Evolutionary conservation across 2,888 invertebrate species (phyloP), one percentile per base, ranked within the genome.

Genomic region (Eutolmus rufibarbis): DNA sequence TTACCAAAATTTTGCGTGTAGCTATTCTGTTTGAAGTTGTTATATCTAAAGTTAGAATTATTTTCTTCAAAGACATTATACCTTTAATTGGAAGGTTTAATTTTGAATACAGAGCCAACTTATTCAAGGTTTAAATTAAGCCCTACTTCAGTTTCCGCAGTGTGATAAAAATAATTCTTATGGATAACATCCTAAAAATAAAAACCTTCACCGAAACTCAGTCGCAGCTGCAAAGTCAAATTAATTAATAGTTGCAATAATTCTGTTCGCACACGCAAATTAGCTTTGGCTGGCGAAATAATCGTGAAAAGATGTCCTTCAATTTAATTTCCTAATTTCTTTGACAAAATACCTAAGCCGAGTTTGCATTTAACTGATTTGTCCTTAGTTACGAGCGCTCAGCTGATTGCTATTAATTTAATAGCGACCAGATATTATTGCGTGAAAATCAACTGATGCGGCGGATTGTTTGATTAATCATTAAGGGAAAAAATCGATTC

Each of bases 391-490:
- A 16, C n/a, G 66, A 19, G 28, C 2, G 23, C 28, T 66, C 66
- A 66, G 23, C 28, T 66, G 66, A 66, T 66, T 66, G 7, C n/a
- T 51, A 66, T 66, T 66, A 66, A 66, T 66, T 66, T 66, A 66
- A 19, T 66, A 66, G 12, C 66, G 66, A 23, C 9, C 28, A 66
- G 66, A 66, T 28, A 66, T 51, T 66, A 66, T 28, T 66, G 66
- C 66, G 66, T 66, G 66, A 28, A 66, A 66, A 66, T 19, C 28
- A 66, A 66, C 66, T 66, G 66, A 66, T 66, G 66, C 66, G 28
- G 66, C 66, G 85, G 43, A 56, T 43, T 85, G 74, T 74, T 85
- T 85, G 85, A 85, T 85, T 85, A 74, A 85, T 85, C 43, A 85
- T 74, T 46, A 23, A 74, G 74, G 34, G 46, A 74, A 51, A 51